These are phyloP conservation scores for Calosoma granatense DNA, from an alignment of 1,140 invertebrate species.

Conservation along the genomic window DNA sequence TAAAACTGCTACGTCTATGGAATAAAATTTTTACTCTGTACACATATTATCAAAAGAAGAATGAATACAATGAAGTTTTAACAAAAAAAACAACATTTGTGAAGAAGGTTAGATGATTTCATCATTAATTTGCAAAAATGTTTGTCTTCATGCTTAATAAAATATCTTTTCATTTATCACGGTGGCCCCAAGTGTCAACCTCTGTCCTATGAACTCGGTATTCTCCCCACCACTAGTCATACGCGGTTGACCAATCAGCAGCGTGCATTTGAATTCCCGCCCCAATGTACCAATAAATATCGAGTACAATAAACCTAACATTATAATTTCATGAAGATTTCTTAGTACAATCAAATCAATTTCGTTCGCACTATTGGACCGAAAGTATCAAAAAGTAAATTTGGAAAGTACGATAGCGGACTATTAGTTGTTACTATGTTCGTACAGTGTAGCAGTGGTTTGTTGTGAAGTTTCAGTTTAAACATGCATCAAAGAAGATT, in stretches of 20 bases:
- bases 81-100: too few relatives aligned
- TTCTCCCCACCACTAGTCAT: neutral
- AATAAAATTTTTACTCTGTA: too few relatives aligned
- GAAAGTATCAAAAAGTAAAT: neutral
- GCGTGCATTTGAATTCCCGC: neutral
- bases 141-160: neutral
- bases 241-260: neutral
- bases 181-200: neutral
- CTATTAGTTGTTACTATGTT: slow-evolving; percentile 10
- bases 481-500: slow-evolving; percentile 21
- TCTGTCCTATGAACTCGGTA: neutral
- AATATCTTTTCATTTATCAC: slow-evolving; percentile 1
- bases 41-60: too few relatives aligned
- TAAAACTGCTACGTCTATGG: too few relatives aligned
- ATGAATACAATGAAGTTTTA: too few relatives aligned
- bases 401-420: neutral
- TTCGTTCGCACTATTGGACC: neutral
- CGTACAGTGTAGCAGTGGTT: too few relatives aligned
- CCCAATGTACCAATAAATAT: neutral
- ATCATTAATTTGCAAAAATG: slow-evolving; percentile 5
- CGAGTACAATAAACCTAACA: neutral
- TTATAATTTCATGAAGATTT: neutral
- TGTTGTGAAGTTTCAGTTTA: neutral
- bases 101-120: neutral
- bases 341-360: neutral